These are phyloP conservation scores for Engystomops pustulosus DNA, from an alignment of 2,113 vertebrate species.

Conservation along the genomic window DNA sequence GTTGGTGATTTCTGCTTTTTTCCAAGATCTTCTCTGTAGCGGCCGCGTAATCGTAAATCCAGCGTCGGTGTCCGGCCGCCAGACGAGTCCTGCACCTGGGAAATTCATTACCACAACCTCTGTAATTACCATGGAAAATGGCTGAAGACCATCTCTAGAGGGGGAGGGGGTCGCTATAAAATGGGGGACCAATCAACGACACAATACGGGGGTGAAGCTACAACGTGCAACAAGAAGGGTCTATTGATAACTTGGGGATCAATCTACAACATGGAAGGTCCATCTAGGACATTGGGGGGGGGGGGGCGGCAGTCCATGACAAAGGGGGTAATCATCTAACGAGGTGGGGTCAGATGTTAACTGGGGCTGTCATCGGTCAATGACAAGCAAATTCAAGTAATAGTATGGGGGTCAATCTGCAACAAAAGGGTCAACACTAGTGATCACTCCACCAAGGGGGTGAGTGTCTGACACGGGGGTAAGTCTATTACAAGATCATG, in stretches of 20 bases:
- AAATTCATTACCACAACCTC: background rate
- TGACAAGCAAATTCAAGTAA: no score
- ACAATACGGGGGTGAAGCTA: background rate
- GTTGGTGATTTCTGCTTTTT: slow-evolving; percentile 19
- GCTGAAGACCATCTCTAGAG: background rate
- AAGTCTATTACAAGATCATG: no score
- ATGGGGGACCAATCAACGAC: background rate
- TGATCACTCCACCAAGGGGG: background rate
- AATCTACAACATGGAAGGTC: no score
- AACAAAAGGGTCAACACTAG: background rate
- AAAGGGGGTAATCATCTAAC: background rate
- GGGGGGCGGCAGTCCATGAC: background rate
- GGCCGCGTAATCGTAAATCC: background rate
- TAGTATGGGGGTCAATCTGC: background rate
- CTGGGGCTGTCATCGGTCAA: no score
- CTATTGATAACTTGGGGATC: no score
- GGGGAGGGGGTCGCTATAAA: no score
- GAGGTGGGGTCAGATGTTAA: background rate
- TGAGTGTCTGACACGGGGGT: background rate
- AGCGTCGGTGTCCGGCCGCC: background rate
- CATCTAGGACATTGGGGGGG: background rate
- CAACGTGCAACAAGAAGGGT: no score
- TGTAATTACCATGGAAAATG: background rate
- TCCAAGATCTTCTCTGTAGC: background rate
- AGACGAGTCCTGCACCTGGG: background rate